phyloP scores from a whole-genome alignment of 2,113 vertebrate genomes.

The Ctenomys sociabilis region DNA sequence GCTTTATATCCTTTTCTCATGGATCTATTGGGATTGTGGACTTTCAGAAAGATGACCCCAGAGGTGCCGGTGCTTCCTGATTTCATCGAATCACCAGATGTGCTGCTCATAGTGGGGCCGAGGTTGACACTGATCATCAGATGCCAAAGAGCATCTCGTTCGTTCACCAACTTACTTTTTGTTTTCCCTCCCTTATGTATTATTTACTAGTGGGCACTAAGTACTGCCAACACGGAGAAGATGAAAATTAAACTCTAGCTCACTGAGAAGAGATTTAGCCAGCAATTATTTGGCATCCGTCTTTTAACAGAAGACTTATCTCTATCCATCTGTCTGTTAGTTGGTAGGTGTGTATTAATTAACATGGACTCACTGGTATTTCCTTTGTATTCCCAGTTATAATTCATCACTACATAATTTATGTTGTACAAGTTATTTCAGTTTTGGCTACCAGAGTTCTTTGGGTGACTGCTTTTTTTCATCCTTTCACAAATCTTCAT shows the following conservation, averaged over 20 bases:
- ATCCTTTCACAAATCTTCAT: not conserved
- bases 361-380: not conserved
- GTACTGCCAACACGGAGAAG: accelerated
- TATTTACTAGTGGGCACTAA: not conserved
- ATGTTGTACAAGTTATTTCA: not conserved
- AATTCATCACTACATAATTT: not conserved
- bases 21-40: not conserved
- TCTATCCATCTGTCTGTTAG: not conserved
- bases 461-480: not conserved
- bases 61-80: not conserved
- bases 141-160: not conserved
- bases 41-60: not conserved
- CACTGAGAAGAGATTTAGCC: not conserved
- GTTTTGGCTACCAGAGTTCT: not conserved
- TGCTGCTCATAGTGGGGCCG: not conserved
- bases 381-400: not conserved
- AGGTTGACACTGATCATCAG: not conserved
- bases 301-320: not conserved
- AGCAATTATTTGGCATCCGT: not conserved
- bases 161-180: not conserved
- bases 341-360: not conserved
- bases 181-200: not conserved
- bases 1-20: not conserved
- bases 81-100: not conserved
- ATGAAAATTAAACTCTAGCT: not conserved